These are phyloP conservation scores for Lepus europaeus DNA, from an alignment of 2,113 vertebrate species.

Conservation along the genomic window DNA sequence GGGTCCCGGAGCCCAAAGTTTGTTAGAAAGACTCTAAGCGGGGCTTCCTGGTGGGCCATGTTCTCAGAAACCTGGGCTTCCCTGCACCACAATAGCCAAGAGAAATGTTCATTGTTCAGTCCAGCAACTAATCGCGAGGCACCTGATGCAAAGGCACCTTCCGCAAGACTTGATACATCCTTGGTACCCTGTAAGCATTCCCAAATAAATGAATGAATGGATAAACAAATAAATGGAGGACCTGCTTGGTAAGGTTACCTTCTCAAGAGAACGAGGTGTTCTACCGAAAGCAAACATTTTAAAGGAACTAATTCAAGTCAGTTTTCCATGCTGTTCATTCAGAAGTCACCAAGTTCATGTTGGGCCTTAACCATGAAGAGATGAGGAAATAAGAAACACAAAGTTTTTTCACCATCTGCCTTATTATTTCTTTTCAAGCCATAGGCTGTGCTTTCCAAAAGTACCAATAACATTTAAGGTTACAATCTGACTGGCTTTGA, in stretches of 20 bases:
- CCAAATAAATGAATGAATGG: background rate
- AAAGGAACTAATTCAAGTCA: background rate
- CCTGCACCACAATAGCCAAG: background rate
- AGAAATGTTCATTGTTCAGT: constrained; percentile 6
- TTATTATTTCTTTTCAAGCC: background rate
- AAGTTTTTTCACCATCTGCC: background rate
- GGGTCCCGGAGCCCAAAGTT: background rate
- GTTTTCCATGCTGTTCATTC: background rate
- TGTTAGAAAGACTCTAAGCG: background rate
- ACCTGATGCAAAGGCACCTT: background rate
- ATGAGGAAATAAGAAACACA: background rate
- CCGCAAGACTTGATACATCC: background rate
- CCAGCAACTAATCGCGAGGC: background rate
- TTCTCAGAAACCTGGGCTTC: background rate
- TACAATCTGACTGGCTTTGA: background rate
- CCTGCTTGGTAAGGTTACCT: background rate
- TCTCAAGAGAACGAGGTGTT: background rate
- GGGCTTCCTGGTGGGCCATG: background rate
- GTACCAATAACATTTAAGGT: background rate
- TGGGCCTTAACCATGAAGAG: background rate
- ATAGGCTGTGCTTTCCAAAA: background rate
- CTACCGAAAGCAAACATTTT: background rate
- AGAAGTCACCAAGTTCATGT: background rate
- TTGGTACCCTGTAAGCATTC: background rate
- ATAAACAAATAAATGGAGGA: background rate